These are phyloP conservation scores for Apteryx owenii DNA, from an alignment of 2,113 vertebrate genomes.

Conservation along the genomic window DNA sequence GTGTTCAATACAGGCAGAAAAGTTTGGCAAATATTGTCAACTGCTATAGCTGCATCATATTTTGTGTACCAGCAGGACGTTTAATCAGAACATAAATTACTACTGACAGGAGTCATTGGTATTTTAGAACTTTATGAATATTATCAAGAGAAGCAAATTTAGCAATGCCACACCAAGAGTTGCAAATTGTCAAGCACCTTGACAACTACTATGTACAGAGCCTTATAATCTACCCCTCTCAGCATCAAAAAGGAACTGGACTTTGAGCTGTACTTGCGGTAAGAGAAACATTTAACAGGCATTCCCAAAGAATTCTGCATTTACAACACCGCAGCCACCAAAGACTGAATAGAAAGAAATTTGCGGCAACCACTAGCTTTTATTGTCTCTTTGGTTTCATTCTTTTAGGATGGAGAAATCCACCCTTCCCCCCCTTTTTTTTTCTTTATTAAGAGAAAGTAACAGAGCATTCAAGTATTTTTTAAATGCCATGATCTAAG, in stretches of 20 bases:
- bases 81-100: neutral
- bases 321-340: neutral
- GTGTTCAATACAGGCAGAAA: neutral
- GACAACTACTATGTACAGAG: neutral
- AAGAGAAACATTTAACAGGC: neutral
- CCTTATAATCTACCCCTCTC: neutral
- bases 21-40: neutral
- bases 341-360: neutral
- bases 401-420: neutral
- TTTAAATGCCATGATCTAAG: neutral
- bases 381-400: neutral
- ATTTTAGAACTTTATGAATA: neutral
- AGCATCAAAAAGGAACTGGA: conserved; percentile 33
- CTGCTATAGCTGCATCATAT: neutral
- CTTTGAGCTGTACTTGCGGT: conserved; percentile 9
- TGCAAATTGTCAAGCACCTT: neutral
- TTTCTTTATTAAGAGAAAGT: neutral
- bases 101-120: neutral
- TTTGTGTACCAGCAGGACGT: neutral
- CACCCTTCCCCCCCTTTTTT: neutral
- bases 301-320: neutral
- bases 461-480: neutral
- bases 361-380: neutral
- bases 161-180: neutral
- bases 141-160: neutral